phyloP scores from a whole-genome alignment of 2,888 invertebrate species.

The Drosophila cognata region DNA sequence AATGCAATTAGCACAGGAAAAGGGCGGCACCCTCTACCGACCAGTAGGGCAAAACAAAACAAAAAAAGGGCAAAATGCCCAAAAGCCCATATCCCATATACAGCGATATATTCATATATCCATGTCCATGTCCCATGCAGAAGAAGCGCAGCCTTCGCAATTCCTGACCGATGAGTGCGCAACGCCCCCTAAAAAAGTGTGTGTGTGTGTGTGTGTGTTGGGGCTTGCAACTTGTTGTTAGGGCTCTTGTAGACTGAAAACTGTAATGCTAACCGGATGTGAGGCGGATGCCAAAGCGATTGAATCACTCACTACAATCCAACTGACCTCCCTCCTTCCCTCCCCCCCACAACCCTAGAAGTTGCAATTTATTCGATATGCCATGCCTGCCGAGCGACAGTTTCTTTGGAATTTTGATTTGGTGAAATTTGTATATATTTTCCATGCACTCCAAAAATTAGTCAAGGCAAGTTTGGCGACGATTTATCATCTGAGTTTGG shows the following conservation, averaged over 20 bases:
- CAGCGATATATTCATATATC: not conserved
- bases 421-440: conserved; percentile 52
- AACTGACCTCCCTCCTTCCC: not conserved
- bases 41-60: conserved; percentile 23
- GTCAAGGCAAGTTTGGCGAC: conserved; percentile 48
- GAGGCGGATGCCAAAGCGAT: conserved; percentile 83
- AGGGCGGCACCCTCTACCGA: conserved; percentile 50
- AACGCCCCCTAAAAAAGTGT: conserved; percentile 64
- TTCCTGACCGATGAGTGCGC: conserved; percentile 72
- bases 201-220: conserved; percentile 7
- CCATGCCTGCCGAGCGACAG: conserved; percentile 58
- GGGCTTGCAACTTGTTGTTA: conserved; percentile 21
- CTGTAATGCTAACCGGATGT: conserved; percentile 80
- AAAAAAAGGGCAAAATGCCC: not conserved
- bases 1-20: conserved; percentile 71
- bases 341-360: conserved; percentile 31
- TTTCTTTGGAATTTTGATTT: conserved; percentile 67
- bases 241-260: conserved; percentile 19
- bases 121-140: conserved; percentile 23
- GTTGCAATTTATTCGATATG: conserved; percentile 53
- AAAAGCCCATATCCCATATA: not conserved
- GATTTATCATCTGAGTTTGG: conserved; percentile 62
- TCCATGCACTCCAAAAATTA: conserved; percentile 68
- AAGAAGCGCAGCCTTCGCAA: conserved; percentile 63
- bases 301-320: conserved; percentile 69